These are phyloP conservation scores for Tinea trinotella DNA, from an alignment of 2,888 invertebrate genomes.

Conservation along the genomic window DNA sequence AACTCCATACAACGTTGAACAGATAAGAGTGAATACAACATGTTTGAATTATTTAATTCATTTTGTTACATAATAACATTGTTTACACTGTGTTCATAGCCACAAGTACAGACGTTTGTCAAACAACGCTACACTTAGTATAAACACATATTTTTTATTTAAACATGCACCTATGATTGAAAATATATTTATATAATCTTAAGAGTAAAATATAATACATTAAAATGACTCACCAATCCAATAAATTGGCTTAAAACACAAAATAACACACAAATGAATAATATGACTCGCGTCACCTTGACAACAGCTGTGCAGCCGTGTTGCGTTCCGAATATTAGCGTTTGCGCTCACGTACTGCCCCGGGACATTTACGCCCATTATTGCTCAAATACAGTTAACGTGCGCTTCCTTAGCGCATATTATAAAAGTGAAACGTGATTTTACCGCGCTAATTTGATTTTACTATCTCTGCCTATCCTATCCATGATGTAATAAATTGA, in stretches of 20 bases:
- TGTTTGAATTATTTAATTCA: no score
- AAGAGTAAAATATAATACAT: conserved; percentile 19
- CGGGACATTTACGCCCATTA: conserved; percentile 43
- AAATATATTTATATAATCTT: background rate
- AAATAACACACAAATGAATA: background rate
- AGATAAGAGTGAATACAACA: no score
- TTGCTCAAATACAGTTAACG: conserved; percentile 49
- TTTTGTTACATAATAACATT: no score
- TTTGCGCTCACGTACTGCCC: conserved; percentile 41
- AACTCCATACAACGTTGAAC: background rate
- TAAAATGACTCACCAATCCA: conserved; percentile 39
- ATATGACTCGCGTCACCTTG: conserved; percentile 56
- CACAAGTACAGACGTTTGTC: conserved; percentile 2
- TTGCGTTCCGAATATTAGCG: conserved; percentile 46
- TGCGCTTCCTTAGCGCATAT: conserved; percentile 25
- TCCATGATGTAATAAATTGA: background rate
- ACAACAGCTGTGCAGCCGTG: conserved; percentile 24
- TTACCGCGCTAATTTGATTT: conserved; percentile 18
- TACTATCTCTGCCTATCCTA: background rate
- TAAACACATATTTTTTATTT: background rate
- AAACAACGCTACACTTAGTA: background rate
- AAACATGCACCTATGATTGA: no score
- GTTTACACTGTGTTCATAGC: no score
- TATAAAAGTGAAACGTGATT: conserved; percentile 29
- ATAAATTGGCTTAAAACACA: background rate